Evolutionary conservation across 2,888 invertebrate species (phyloP), one percentile per base, ranked within the genome.

Genomic region (Lycia hirtaria): DNA sequence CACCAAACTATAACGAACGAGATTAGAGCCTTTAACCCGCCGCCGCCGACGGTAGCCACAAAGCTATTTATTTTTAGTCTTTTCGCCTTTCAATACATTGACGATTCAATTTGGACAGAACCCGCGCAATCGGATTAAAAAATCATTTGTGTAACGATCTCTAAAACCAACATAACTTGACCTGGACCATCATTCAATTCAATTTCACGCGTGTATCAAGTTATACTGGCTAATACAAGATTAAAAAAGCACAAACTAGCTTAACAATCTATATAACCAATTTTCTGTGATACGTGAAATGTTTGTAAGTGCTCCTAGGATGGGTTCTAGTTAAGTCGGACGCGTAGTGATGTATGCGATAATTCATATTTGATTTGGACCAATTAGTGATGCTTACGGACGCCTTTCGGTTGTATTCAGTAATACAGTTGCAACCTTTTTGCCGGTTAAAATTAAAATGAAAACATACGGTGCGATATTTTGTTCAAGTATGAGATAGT

Each of bases 381-480:
- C 89, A 90, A 91, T 90, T 91, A 91, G 89, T 76, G 77, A 88
- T 86, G 91, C 87, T 91, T 90, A 90, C 89, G 43, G 48, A 38
- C 19, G 57, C 47, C 22, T 58, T 52, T 76, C 75, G 86, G 83
- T 78, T 84, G 84, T 67, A 76, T 81, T 79, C 74, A 75, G 73
- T 65, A 68, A 76, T 80, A 79, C 74, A 76, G 74, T 65, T 69
- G 75, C 74, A 68, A 72, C 69, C 68, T 81, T 81, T 79, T 76
- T 75, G 61, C 55, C 66, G 57, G 65, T 72, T 65, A 64, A 72
- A 70, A 64, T 62, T 67, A 60, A 59, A 60, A 5, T 43, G 66
- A 62, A 64, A 74, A 81, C 48, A 75, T 62, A 84, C 73, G 74
- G 64, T 22, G 1, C 4, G 1, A 15, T 41, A 64, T 51, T 65